Evolutionary conservation across 1,140 invertebrate genomes (phyloP), one percentile per base, ranked within the genome.

Genomic region (Papilio xuthus): DNA sequence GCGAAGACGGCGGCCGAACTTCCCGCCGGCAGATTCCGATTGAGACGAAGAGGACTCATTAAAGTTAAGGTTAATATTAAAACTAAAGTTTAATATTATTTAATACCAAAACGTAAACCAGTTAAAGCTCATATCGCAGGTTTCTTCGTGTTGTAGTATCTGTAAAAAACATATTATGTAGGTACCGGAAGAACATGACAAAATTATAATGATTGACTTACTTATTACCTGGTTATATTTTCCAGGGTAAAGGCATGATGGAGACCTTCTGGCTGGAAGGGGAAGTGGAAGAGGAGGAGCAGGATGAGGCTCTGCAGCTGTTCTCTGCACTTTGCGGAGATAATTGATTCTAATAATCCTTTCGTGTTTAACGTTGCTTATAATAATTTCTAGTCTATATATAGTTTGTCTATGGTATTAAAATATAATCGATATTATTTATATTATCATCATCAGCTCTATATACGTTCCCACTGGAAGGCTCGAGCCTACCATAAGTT

Each of bases 201-300:
- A n/a, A n/a, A n/a, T n/a, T n/a, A n/a, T n/a, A n/a, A n/a, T n/a
- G n/a, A n/a, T n/a, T n/a, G n/a, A n/a, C n/a, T n/a, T n/a, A n/a
- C n/a, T n/a, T n/a, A n/a, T n/a, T n/a, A n/a, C n/a, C 32, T 47
- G 44, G 10, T 47, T 10, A 47, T 37, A 73, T n/a, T 69, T 89
- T 93, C 15, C 83, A 97, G 96, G 98, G 98, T 13, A 98, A 98
- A 94, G 98, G 98, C 42, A 96, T 97, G 86, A 97, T 98, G 96
- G 95, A 97, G 89, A 97, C 97, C 0, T 98, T 96, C 89, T 98
- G 97, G 97, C 85, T 98, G 28, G 94, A 95, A 28, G 96, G 94
- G 4, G 95, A 95, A 83, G 80, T 92, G 8, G 91, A 94, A 76
- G 92, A 94, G 71, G 86, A 93, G 28, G 88, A 88, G 23, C 90